Evolutionary conservation across 1,140 invertebrate genomes (phyloP).

Genomic region (Hycleus phaleratus): DNA sequence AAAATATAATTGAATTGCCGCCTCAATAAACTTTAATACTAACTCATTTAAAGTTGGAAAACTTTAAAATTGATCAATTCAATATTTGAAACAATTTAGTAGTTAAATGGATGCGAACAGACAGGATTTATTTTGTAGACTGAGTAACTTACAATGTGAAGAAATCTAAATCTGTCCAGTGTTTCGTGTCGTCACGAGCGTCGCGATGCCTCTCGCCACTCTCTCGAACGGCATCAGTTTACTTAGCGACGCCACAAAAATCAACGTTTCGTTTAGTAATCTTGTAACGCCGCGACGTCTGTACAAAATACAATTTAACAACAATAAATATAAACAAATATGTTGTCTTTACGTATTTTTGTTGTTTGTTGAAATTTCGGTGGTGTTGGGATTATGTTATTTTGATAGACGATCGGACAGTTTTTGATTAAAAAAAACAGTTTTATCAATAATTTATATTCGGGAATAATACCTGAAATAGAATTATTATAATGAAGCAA

Average conservation of each 20-base stretch:
- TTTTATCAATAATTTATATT: neutral
- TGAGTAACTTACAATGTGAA: slow-evolving; percentile 9
- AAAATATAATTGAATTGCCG: neutral
- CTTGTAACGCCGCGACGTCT: neutral
- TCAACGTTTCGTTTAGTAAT: neutral
- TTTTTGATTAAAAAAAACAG: neutral
- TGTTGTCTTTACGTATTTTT: neutral
- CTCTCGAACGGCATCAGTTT: slow-evolving; percentile 11
- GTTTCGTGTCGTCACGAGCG: slow-evolving; percentile 15
- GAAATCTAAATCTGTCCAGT: slow-evolving; percentile 18
- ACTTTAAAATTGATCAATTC: neutral
- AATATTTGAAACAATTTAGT: slow-evolving; percentile 9
- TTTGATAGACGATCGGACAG: neutral
- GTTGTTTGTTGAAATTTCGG: neutral
- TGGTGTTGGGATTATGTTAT: neutral
- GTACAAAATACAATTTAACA: neutral
- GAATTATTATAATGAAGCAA: slow-evolving; percentile 29
- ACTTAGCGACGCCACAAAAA: slow-evolving; percentile 6
- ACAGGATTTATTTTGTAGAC: slow-evolving; percentile 17
- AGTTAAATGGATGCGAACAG: slow-evolving; percentile 17
- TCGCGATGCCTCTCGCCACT: slow-evolving; percentile 13
- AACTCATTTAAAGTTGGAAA: neutral
- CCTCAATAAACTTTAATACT: neutral
- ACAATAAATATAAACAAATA: neutral
- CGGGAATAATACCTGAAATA: slow-evolving; percentile 8